A percentile compares a stretch with the other conserved stretches of the same genome.
These are phyloP conservation scores for Anastrepha ludens DNA, from an alignment of 1,140 invertebrate genomes.

Conservation along the genomic window DNA sequence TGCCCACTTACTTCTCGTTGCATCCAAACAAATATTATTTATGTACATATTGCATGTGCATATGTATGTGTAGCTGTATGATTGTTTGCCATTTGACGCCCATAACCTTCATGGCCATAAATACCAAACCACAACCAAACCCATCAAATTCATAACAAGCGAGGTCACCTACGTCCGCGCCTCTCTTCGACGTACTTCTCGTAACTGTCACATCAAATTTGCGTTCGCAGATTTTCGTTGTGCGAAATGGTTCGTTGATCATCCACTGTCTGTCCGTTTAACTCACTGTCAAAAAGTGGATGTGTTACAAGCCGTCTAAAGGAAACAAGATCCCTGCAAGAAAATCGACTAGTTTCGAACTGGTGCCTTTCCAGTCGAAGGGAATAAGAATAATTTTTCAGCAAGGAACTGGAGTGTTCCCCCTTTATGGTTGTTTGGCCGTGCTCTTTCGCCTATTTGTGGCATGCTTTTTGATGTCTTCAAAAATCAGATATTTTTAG, in stretches of 20 bases:
- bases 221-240: neutral
- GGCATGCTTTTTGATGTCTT: too few species aligned
- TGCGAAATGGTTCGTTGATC: neutral
- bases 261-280: neutral
- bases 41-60: neutral
- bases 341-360: neutral
- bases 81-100: neutral
- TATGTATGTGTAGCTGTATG: neutral
- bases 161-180: neutral
- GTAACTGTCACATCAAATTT: conserved; percentile 21
- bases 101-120: neutral
- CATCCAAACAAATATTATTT: too few species aligned
- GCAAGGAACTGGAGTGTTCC: too few species aligned
- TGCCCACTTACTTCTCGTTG: too few species aligned
- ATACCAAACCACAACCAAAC: neutral
- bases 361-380: too few species aligned
- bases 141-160: neutral
- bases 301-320: neutral
- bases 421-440: too few species aligned
- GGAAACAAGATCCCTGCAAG: neutral
- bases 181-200: neutral
- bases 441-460: too few species aligned
- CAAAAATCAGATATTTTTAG: too few species aligned
- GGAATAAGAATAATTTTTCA: too few species aligned
- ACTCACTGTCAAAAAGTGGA: neutral